Conservation (phyloP, 2,888 invertebrate species). For the Hymenopus coronatus region DNA sequence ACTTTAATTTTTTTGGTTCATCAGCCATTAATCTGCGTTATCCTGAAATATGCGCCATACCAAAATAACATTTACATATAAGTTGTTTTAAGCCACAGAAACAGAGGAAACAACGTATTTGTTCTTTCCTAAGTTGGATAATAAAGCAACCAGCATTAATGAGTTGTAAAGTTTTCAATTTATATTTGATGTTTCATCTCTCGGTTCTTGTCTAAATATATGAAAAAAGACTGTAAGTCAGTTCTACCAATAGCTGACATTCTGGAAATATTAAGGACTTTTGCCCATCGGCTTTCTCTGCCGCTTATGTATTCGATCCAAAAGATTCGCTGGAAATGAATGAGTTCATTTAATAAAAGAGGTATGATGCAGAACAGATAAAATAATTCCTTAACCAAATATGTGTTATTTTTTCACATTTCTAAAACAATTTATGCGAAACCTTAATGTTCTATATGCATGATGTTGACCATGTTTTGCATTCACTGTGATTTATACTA, state of each 20-base stretch:
- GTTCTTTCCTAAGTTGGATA: neutral
- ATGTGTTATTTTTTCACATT: too few species aligned
- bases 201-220: neutral
- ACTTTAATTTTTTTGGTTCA: neutral
- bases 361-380: too few species aligned
- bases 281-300: too few species aligned
- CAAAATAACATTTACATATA: neutral
- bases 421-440: too few species aligned
- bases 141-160: neutral
- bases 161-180: neutral
- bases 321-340: too few species aligned
- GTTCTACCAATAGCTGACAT: neutral
- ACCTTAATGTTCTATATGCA: too few species aligned
- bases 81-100: neutral
- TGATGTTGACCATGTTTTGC: too few species aligned
- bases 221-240: neutral
- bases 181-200: neutral
- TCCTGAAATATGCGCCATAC: too few species aligned
- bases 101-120: neutral
- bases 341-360: too few species aligned
- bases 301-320: too few species aligned
- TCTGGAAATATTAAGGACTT: neutral
- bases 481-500: too few species aligned
- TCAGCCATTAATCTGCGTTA: neutral
- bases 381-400: too few species aligned